These are phyloP conservation scores for Drosophila greeni DNA, from an alignment of 2,888 invertebrate genomes.

Conservation along the genomic window DNA sequence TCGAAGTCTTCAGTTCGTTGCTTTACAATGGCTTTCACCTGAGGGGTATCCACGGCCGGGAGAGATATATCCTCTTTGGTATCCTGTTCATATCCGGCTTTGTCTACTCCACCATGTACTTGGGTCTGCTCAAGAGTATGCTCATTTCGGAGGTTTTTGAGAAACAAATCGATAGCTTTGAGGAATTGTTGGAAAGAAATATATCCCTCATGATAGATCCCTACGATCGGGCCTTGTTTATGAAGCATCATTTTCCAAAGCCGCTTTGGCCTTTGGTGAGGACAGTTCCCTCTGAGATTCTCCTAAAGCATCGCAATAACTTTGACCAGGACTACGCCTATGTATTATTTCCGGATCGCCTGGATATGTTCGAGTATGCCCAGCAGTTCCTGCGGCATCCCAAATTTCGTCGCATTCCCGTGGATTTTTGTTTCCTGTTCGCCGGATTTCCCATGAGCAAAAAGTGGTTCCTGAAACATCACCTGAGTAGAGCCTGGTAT, in stretches of 20 bases:
- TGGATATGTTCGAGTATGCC: conserved; percentile 44
- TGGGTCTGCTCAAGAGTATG: conserved; percentile 51
- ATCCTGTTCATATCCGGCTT: conserved; percentile 48
- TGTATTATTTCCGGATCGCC: conserved; percentile 47
- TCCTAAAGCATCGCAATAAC: conserved; percentile 44
- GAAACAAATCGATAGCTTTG: conserved; percentile 49
- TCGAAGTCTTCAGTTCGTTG: conserved; percentile 49
- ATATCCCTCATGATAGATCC: conserved; percentile 46
- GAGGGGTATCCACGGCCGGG: conserved; percentile 30
- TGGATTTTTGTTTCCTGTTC: conserved; percentile 50
- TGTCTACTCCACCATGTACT: conserved; percentile 51
- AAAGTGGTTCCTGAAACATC: conserved; percentile 51
- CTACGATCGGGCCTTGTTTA: conserved; percentile 49
- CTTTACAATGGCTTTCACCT: conserved; percentile 40
- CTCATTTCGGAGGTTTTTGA: conserved; percentile 59
- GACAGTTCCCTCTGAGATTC: conserved; percentile 43
- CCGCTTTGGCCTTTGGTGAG: conserved; percentile 49
- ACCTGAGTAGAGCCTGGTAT: conserved; percentile 54
- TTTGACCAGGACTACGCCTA: conserved; percentile 56
- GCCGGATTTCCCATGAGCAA: conserved; percentile 58
- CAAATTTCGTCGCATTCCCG: conserved; percentile 44
- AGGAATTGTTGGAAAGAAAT: conserved; percentile 47
- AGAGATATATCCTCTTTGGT: conserved; percentile 44
- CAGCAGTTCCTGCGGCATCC: conserved; percentile 56
- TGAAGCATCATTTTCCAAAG: conserved; percentile 42